These are phyloP conservation scores for Agriopis leucophaearia DNA, from an alignment of 2,888 invertebrate genomes.

Conservation along the genomic window DNA sequence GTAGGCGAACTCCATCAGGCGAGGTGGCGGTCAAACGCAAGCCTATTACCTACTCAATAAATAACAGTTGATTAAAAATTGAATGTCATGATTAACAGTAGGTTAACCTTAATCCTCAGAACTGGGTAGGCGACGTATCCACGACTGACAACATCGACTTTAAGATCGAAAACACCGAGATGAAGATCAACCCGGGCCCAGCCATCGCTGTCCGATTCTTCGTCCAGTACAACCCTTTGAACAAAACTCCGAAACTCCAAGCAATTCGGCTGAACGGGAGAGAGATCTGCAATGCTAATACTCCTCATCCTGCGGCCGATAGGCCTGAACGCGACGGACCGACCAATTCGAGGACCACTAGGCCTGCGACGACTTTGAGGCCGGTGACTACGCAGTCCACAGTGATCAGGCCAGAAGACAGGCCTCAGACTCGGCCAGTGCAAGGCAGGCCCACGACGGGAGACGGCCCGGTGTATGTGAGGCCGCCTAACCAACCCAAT, in stretches of 20 bases:
- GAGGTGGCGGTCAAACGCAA: too few species aligned
- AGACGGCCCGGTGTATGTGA: conserved; percentile 70
- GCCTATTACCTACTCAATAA: too few species aligned
- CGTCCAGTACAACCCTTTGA: conserved; percentile 84
- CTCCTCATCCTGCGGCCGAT: conserved; percentile 61
- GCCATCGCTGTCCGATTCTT: conserved; percentile 86
- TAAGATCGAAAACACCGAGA: conserved; percentile 86
- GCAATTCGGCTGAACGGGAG: conserved; percentile 85
- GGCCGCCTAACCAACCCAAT: conserved; percentile 59
- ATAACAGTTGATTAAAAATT: background rate
- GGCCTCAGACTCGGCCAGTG: conserved; percentile 63
- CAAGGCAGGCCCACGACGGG: conserved; percentile 58
- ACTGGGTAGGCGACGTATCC: conserved; percentile 87
- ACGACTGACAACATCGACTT: conserved; percentile 87
- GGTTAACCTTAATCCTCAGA: conserved; percentile 65
- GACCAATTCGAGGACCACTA: conserved; percentile 24
- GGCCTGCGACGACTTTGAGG: conserved; percentile 41
- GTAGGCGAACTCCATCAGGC: too few species aligned
- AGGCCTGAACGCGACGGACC: conserved; percentile 47
- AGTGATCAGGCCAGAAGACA: conserved; percentile 60
- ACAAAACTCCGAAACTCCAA: conserved; percentile 78
- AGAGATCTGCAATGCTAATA: conserved; percentile 84
- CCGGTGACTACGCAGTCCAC: conserved; percentile 39
- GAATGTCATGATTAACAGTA: background rate
- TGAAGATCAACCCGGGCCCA: conserved; percentile 85